Base-by-base conservation (phyloP, 2,888 invertebrate genomes). In the Phlogophora meticulosa region DNA sequence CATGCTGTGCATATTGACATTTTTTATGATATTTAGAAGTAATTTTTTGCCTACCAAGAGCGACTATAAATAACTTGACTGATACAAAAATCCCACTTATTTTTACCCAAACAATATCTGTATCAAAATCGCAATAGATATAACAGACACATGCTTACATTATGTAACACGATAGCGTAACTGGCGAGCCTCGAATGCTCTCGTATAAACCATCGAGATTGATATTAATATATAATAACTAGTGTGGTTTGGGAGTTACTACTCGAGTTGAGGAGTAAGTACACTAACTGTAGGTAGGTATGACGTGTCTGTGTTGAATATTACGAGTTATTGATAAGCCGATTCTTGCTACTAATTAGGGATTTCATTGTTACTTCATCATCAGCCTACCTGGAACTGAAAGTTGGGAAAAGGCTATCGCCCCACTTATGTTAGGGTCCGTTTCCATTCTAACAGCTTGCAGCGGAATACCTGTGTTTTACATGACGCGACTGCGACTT, bases 161-260 rank as follows among this genome's bases (percentile, higher is more conserved):
- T 13, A 73, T 53, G 52, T 72, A 73, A 53, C 15, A 36, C 24
- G 20, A 72, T 77, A 72, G n/a, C 28, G 55, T 77, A 42, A 46
- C 46, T 45, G 57, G 57, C 63, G 53, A 65, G 49, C 20, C 72
- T 84, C 74, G 67, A 70, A 62, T 66, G 60, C 60, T 66, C 72
- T 48, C 64, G 72, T 71, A 80, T 63, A 75, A 68, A 79, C 67
- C 76, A 76, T 75, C 67, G 80, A 81, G 76, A 86, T 85, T 84
- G 85, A 71, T 77, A 80, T 87, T 82, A 87, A 87, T 87, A 86
- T 80, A 62, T 86, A 84, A 87, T 87, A 82, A 75, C 73, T 75
- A 66, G 65, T 79, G 82, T 63, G 85, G 78, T 73, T 72, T 72
- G 81, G 81, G 84, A 70, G 49, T 67, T 49, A 53, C 72, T 46